A percentile compares a stretch with the other conserved stretches of the same genome.
Evolutionary conservation across 64 coral and sea anemone species (phyloP).

Genomic region (Porites australiensis): DNA sequence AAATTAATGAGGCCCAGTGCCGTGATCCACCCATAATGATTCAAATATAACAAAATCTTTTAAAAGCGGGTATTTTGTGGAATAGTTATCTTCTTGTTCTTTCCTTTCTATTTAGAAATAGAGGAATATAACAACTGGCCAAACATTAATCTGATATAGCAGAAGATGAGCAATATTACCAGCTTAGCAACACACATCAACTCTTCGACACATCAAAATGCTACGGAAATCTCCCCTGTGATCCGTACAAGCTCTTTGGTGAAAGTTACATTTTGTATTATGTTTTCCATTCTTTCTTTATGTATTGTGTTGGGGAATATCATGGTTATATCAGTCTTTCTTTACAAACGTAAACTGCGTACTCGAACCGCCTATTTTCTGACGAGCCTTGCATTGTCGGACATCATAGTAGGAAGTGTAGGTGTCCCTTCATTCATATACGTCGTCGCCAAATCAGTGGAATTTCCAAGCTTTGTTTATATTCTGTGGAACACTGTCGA

Average conservation of each 20-base stretch:
- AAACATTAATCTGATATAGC: neutral
- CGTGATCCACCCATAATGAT: too few species aligned
- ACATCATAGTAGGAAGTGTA: slow-evolving; percentile 60
- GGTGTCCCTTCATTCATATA: slow-evolving; percentile 77
- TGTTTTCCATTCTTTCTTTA: slow-evolving; percentile 45
- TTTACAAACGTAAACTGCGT: slow-evolving; percentile 63
- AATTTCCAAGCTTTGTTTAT: slow-evolving; percentile 53
- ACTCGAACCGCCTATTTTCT: slow-evolving; percentile 70
- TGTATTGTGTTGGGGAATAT: slow-evolving; percentile 60
- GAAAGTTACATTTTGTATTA: slow-evolving; percentile 46
- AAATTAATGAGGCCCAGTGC: too few species aligned
- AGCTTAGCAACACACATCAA: neutral
- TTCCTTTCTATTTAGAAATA: too few species aligned
- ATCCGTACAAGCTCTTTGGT: neutral
- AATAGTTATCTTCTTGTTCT: too few species aligned
- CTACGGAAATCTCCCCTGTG: neutral
- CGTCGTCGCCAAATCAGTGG: slow-evolving; percentile 47
- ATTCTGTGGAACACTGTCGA: slow-evolving; percentile 74
- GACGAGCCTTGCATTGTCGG: slow-evolving; percentile 55
- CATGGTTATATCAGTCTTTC: slow-evolving; percentile 38
- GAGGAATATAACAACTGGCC: too few species aligned
- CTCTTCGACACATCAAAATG: neutral
- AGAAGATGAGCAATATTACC: neutral
- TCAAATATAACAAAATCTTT: too few species aligned
- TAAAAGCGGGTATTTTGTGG: too few species aligned